Evolutionary conservation across 2,888 invertebrate genomes (phyloP).

Genomic region (Ptilodon capucinus): DNA sequence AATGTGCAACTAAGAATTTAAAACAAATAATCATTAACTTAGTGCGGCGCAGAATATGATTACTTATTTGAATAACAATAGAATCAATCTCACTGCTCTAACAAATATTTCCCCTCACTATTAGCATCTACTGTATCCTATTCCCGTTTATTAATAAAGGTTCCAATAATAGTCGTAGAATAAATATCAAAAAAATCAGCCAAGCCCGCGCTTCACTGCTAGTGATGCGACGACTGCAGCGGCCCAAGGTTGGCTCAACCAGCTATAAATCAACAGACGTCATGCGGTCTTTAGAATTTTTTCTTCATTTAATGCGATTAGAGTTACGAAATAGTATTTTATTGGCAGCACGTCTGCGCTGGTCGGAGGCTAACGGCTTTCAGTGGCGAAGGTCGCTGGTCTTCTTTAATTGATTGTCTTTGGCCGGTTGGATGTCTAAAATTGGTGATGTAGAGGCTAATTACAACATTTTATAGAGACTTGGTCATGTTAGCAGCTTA

Average conservation of each 20-base stretch:
- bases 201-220: conserved; percentile 13
- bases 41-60: too few species aligned
- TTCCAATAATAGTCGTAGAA: too few species aligned
- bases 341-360: conserved; percentile 35
- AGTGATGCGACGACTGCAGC: conserved; percentile 7
- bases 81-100: too few species aligned
- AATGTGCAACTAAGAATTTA: too few species aligned
- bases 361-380: conserved; percentile 44
- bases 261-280: conserved; percentile 57
- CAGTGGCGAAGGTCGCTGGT: conserved; percentile 10
- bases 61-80: too few species aligned
- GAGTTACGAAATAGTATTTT: conserved; percentile 65
- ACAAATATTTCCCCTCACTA: too few species aligned
- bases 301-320: conserved; percentile 58
- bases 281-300: conserved; percentile 61
- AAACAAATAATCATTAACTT: too few species aligned
- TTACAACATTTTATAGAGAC: not conserved
- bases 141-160: too few species aligned
- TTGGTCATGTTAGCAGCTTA: too few species aligned
- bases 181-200: too few species aligned
- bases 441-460: not conserved
- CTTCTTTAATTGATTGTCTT: conserved; percentile 2
- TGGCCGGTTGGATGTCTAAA: not conserved
- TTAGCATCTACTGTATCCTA: too few species aligned
- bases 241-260: conserved; percentile 20